Conservation (phyloP, 2,888 invertebrate species). For the Polyploca ridens region DNA sequence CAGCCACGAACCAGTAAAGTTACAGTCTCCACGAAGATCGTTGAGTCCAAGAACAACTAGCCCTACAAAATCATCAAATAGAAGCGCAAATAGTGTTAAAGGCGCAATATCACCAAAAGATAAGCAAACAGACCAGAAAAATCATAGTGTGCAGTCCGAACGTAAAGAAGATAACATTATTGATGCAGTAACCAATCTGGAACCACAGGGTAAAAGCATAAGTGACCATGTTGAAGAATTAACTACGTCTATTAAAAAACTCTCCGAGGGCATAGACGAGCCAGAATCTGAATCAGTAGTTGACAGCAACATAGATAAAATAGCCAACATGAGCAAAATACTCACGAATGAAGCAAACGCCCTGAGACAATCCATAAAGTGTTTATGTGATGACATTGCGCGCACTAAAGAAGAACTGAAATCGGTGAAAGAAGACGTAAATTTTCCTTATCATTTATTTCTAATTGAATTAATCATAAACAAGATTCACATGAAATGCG, state of each 20-base stretch:
- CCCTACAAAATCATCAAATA: conserved; percentile 16
- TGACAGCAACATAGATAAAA: conserved; percentile 67
- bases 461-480: conserved; percentile 75
- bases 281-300: conserved; percentile 42
- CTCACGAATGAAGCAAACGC: conserved; percentile 74
- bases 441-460: conserved; percentile 76
- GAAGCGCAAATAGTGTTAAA: conserved; percentile 3
- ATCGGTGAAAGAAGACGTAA: conserved; percentile 49
- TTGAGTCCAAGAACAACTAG: conserved; percentile 9
- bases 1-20: background rate
- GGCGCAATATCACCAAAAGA: background rate
- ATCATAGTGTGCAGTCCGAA: conserved; percentile 32
- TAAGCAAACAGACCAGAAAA: conserved; percentile 21
- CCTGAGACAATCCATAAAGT: conserved; percentile 68
- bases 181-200: conserved; percentile 43
- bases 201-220: conserved; percentile 51
- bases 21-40: background rate
- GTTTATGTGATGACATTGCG: conserved; percentile 63
- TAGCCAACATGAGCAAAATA: conserved; percentile 69
- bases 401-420: conserved; percentile 61
- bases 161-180: conserved; percentile 33
- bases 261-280: conserved; percentile 43
- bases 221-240: conserved; percentile 57
- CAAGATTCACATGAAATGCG: conserved; percentile 80
- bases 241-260: conserved; percentile 49